These are phyloP conservation scores for Scaptomyza polygonia DNA, from an alignment of 2,888 invertebrate genomes.

Conservation along the genomic window DNA sequence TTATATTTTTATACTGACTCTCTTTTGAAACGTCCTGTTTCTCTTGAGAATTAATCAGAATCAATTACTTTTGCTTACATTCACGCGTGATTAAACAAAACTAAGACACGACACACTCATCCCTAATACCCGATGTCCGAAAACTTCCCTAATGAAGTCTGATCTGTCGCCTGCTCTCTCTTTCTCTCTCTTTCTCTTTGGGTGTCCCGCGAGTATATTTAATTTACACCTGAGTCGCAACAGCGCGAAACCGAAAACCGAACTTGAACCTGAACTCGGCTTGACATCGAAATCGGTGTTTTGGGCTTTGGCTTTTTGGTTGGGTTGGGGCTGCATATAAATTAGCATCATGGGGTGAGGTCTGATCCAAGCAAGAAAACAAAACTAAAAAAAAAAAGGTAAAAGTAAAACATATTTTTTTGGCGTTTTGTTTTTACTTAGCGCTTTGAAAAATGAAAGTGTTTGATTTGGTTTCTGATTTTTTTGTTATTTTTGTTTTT, in stretches of 20 bases:
- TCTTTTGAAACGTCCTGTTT: no score
- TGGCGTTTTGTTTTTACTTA: conserved; percentile 44
- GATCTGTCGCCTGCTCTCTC: conserved; percentile 53
- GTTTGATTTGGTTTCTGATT: conserved; percentile 66
- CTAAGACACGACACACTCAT: background rate
- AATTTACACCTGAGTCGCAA: conserved; percentile 74
- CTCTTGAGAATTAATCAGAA: no score
- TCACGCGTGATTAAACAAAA: conserved; percentile 8
- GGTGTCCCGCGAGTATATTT: conserved; percentile 62
- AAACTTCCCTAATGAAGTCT: conserved; percentile 66
- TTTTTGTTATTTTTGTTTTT: no score
- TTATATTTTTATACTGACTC: no score
- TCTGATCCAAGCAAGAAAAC: conserved; percentile 32
- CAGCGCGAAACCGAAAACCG: conserved; percentile 65
- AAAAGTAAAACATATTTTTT: conserved; percentile 73
- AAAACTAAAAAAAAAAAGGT: conserved; percentile 9
- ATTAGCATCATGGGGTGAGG: conserved; percentile 79
- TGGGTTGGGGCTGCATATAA: conserved; percentile 67
- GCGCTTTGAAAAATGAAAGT: conserved; percentile 73
- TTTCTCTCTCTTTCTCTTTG: background rate
- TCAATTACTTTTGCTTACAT: background rate
- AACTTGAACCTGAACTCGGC: conserved; percentile 74
- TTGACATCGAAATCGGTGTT: conserved; percentile 53
- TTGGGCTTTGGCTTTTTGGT: conserved; percentile 19
- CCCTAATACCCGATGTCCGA: conserved; percentile 22